Base-by-base conservation (phyloP, 2,113 vertebrate genomes). In the Sciurus niger region DNA sequence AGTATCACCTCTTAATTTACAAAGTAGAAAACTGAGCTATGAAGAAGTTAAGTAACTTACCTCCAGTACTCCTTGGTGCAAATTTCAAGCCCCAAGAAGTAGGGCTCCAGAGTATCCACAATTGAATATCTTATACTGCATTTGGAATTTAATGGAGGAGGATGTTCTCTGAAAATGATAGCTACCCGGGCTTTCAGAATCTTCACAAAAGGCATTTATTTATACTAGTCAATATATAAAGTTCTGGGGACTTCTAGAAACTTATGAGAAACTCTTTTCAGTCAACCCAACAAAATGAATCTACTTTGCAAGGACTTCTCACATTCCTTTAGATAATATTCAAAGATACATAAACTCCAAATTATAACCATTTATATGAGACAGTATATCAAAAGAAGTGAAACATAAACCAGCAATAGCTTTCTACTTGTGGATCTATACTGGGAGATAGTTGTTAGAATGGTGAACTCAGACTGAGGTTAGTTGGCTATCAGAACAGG, bases 31-130 rank as follows among this genome's bases (percentile, higher is more conserved):
- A 25, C 16, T 72, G 70, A 83, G 30, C 25, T 34, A 68, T 14
- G 74, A 68, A 58, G 48, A 80, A 79, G 32, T 63, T 53, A 40
- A 30, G 4, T 51, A 24, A 84, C 8, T 84, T 87, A 16, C 6
- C 3, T n/a, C 30, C 55, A 28, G 16, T 8, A 58, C 63, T 65
- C 20, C 8, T 32, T 37, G 40, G 28, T 37, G 6, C 40, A 18
- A 43, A n/a, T 2, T 30, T 46, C 14, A 55, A 46, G 63, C 1
- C 12, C 30, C 16, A 34, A 32, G 63, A 76, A 46, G 10, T 1
- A 37, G 34, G 1, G 4, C 12, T 34, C 2, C 2, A 48, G 46
- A 84, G 14, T 2, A 9, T 17, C 24, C 13, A 12, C 0, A 32
- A 18, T 4, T 43, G 34, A 60, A 32, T 34, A 30, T 16, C 11